Conservation (phyloP, 2,888 invertebrate genomes). For the Trachelus troglodyta region DNA sequence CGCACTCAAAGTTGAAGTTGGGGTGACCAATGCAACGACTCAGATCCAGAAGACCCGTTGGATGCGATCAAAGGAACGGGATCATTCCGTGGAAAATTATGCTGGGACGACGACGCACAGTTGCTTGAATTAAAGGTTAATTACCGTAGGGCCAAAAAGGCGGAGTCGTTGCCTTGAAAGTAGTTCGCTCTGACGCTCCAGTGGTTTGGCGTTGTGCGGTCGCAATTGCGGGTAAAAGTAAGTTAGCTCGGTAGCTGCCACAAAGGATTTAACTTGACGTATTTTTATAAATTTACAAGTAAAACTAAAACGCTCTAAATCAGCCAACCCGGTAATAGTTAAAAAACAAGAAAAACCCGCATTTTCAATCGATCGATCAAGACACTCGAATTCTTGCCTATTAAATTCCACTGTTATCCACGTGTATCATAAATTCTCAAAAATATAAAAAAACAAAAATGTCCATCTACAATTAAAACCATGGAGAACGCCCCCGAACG, state of each 20-base stretch:
- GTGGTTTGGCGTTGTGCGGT: neutral
- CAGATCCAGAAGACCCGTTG: neutral
- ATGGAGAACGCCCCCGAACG: neutral
- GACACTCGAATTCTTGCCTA: neutral
- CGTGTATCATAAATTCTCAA: neutral
- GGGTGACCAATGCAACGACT: neutral
- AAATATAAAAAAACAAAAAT: neutral
- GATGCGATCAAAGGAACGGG: conserved; percentile 33
- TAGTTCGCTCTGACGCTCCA: neutral
- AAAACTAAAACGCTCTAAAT: too few species aligned
- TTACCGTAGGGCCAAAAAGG: conserved; percentile 44
- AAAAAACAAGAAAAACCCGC: neutral
- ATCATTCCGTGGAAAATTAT: conserved; percentile 43
- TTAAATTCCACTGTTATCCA: neutral
- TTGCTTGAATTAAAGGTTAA: conserved; percentile 45
- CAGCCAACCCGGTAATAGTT: too few species aligned
- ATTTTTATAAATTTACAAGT: neutral
- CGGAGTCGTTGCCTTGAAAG: conserved; percentile 5
- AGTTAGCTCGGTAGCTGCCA: neutral
- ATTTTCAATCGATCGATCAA: too few species aligned
- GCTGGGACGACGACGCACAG: conserved; percentile 30
- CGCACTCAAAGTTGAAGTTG: neutral
- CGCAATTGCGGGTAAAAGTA: neutral
- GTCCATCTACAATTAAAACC: neutral
- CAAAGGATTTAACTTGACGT: neutral